phyloP scores from a whole-genome alignment of 2,888 invertebrate genomes.

The Trichogramma evanescens region DNA sequence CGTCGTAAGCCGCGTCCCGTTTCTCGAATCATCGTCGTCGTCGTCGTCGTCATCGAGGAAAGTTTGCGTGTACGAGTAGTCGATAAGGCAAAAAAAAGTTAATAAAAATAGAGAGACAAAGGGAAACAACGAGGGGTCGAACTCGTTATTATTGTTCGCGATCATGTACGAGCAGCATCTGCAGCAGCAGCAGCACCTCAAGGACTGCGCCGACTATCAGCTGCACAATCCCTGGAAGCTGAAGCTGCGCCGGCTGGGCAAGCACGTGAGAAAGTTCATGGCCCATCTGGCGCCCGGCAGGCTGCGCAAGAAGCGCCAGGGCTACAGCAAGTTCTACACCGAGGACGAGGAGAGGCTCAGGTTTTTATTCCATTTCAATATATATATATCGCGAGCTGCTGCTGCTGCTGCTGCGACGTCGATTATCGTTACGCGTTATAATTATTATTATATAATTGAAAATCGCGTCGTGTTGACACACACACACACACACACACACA shows the following conservation, averaged over 20 bases:
- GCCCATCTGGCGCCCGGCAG: constrained; percentile 23
- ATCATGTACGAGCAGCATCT: not conserved
- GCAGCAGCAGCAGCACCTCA: constrained; percentile 37
- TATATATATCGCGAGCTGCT: no score
- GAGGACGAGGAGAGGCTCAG: constrained; percentile 67
- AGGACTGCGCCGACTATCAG: constrained; percentile 22
- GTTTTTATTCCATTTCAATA: constrained; percentile 4
- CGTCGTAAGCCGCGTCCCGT: no score
- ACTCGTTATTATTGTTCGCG: no score
- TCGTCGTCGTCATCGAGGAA: no score
- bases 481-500: no score
- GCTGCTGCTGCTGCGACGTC: not conserved
- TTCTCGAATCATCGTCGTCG: no score
- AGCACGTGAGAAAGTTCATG: constrained; percentile 31
- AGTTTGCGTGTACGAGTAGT: no score
- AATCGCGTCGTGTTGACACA: no score
- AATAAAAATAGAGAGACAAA: no score
- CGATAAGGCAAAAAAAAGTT: no score
- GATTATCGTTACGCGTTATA: not conserved
- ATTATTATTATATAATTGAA: no score
- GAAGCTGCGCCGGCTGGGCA: constrained; percentile 35
- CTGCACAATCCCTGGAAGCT: constrained; percentile 31
- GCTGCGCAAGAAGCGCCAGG: constrained; percentile 49
- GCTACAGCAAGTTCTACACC: constrained; percentile 59
- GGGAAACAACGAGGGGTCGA: no score